These are phyloP conservation scores for Campoplex nolae DNA, from an alignment of 2,888 invertebrate genomes.

Conservation along the genomic window DNA sequence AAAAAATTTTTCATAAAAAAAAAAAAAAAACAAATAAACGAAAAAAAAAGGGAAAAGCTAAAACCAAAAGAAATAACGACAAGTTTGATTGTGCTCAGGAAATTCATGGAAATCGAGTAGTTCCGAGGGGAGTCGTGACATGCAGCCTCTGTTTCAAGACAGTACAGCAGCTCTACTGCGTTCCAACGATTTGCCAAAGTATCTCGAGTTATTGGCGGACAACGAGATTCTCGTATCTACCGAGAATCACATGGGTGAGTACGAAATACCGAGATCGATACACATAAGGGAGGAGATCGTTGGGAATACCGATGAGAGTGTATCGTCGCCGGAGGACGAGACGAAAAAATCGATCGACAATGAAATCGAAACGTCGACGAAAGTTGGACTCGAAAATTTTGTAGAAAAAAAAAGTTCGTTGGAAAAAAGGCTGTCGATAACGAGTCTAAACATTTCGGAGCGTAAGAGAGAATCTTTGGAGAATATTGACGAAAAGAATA, in stretches of 20 bases:
- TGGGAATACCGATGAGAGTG: conserved; percentile 64
- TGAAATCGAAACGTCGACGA: conserved; percentile 47
- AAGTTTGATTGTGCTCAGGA: conserved; percentile 77
- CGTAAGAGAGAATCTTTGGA: conserved; percentile 75
- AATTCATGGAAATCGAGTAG: conserved; percentile 85
- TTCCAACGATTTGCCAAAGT: conserved; percentile 85
- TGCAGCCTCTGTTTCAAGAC: conserved; percentile 84
- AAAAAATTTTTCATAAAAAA: background rate
- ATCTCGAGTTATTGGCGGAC: conserved; percentile 89
- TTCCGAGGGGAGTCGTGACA: conserved; percentile 85
- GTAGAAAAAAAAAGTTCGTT: conserved; percentile 17
- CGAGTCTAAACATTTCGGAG: conserved; percentile 78
- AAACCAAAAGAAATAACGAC: background rate
- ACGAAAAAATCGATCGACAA: background rate
- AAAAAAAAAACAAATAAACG: background rate
- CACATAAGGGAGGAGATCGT: conserved; percentile 68
- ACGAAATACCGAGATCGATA: conserved; percentile 87
- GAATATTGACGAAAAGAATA: conserved; percentile 78
- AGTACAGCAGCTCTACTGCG: conserved; percentile 72
- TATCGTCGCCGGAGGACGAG: conserved; percentile 15
- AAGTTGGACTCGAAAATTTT: background rate
- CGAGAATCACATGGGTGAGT: conserved; percentile 86
- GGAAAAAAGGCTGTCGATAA: conserved; percentile 77
- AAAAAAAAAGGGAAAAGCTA: background rate
- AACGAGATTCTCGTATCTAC: conserved; percentile 82